Evolutionary conservation across 2,888 invertebrate genomes (phyloP).

Genomic region (Drosophila atroscutellata): DNA sequence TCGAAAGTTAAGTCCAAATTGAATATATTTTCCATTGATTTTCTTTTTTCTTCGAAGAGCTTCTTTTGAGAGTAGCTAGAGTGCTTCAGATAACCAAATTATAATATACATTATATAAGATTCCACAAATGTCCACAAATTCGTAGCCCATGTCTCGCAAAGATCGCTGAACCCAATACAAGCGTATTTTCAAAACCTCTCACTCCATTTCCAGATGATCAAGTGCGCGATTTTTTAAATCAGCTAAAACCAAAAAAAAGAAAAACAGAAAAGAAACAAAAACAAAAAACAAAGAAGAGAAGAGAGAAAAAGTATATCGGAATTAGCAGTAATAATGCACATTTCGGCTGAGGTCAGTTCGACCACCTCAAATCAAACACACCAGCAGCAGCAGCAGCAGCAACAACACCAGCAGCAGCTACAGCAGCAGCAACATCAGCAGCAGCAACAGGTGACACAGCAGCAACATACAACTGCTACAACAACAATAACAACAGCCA

Average conservation of each 20-base stretch:
- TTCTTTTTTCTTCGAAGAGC: background rate
- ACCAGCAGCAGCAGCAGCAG: constrained; percentile 59
- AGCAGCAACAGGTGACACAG: constrained; percentile 36
- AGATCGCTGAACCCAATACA: background rate
- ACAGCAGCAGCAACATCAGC: constrained; percentile 49
- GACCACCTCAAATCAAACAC: constrained; percentile 86
- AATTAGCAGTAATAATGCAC: constrained; percentile 87
- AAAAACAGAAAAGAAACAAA: constrained; percentile 1
- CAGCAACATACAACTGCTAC: constrained; percentile 62
- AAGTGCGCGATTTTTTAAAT: constrained; percentile 31
- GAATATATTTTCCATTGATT: background rate
- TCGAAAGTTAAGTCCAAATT: background rate
- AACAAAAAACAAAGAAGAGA: constrained; percentile 58
- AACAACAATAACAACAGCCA: constrained; percentile 58
- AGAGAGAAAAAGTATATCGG: constrained; percentile 12
- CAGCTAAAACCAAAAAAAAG: constrained; percentile 10
- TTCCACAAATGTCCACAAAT: background rate
- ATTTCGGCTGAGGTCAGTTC: constrained; percentile 92
- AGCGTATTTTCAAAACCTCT: background rate
- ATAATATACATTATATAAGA: background rate
- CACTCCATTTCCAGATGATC: constrained; percentile 35
- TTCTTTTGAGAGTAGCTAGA: background rate
- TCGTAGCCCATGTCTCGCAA: background rate
- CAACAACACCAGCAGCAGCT: constrained; percentile 52
- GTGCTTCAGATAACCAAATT: background rate